A percentile compares a stretch with the other conserved stretches of the same genome.
Conservation (phyloP, 2,888 invertebrate genomes). For the Oscheius sp. region DNA sequence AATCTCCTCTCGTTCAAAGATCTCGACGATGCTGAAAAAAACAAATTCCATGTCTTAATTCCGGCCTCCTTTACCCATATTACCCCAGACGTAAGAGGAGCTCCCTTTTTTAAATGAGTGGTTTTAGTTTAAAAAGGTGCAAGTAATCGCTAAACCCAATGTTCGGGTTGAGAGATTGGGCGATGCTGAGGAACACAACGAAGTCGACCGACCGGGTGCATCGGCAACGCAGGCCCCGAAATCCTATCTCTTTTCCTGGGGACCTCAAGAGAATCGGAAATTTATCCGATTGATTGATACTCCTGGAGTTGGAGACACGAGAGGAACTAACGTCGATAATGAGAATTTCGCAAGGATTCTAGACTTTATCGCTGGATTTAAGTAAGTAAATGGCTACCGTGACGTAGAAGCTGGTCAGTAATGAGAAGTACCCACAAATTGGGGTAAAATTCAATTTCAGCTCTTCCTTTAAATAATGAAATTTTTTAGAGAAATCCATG, state of each 20-base stretch:
- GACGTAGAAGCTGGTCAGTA: too few relatives aligned
- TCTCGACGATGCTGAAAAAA: background rate
- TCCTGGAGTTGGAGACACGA: conserved; percentile 6
- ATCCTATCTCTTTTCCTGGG: background rate
- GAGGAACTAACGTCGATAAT: background rate
- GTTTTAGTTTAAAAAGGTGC: background rate
- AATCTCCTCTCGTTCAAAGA: background rate
- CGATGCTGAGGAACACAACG: background rate
- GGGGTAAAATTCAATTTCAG: too few relatives aligned
- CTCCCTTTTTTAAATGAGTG: background rate
- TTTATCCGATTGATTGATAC: conserved; percentile 10
- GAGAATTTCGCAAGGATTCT: background rate
- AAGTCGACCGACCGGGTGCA: background rate
- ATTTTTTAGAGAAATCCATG: conserved; percentile 42
- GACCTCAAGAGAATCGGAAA: background rate
- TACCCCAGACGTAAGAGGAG: background rate
- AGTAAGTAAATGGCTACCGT: background rate
- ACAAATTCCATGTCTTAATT: background rate
- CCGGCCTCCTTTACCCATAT: background rate
- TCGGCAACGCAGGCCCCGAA: background rate
- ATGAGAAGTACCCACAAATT: too few relatives aligned
- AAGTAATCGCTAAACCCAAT: background rate
- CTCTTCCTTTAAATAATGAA: background rate
- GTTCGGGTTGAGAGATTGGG: background rate
- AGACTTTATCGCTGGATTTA: background rate